Evolutionary conservation across 2,888 invertebrate genomes (phyloP), one percentile per base, ranked within the genome.

Genomic region (Thecophora atra): DNA sequence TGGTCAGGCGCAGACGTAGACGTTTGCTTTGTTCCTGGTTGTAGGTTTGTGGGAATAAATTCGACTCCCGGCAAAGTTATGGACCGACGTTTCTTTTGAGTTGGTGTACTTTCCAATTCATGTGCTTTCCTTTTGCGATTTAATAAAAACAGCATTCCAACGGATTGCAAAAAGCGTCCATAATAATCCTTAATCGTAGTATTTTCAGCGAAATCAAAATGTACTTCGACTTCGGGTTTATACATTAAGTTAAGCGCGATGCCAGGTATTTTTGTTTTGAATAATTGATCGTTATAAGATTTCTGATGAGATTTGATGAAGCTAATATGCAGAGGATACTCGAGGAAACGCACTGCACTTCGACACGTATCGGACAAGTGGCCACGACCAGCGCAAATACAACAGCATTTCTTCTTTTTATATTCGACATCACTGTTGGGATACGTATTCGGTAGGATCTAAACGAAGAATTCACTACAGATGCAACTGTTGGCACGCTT

Each of bases 311-410:
- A 86, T 71, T 81, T 78, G 63, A 86, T 82, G 5, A 78, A 76
- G 17, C 77, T 79, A 1, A 78, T 69, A 52, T 72, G 75, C 24
- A 54, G 72, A 1, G 82, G 85, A 77, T 81, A 86, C 64, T 86
- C 84, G 13, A 80, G 78, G n/a, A 84, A 80, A 6, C 83, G 80
- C 17, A 81, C 75, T 1, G 80, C 77, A 71, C 75, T 78, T 17
- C 79, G 80, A 69, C 87, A 87, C n/a, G 80, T 79, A 70, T 87
- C 87, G 1, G 85, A 80, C 30, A 82, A 79, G 79, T 91, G 91
- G 0, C 90, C 90, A 15, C 88, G 87, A 0, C 86, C 84, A 2
- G 89, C 87, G 79, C 91, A 91, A 30, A 89, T 88, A 77, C 90
- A 90, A 83, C 91, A 91, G 79, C 83, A 88, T 78, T 87, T 84